Base-by-base conservation (phyloP, 2,888 invertebrate genomes). In the Acleris emargana region DNA sequence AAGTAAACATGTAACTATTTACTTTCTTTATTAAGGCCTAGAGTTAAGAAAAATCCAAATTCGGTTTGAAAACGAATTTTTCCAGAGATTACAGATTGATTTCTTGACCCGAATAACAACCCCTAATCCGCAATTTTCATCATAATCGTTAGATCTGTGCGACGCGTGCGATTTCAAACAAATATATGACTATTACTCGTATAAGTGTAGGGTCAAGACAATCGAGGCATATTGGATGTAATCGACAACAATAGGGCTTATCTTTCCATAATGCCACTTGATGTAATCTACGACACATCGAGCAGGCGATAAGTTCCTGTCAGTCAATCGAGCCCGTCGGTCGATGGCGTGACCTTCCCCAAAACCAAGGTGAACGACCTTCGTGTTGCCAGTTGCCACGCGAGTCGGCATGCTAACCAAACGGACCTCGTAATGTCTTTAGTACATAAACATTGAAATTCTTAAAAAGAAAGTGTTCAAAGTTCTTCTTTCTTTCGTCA, bases 331-430 rank as follows among this genome's bases (percentile, higher is more conserved):
- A 60, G 59, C 52, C 43, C 42, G 17, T 38, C 61, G 55, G 54
- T 60, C 51, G 59, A 54, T 32, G 50, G 16, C 53, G 61, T 68
- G 67, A 71, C 69, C 69, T 71, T 71, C 68, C 64, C 38, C 50
- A 64, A 64, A 58, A 25, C 54, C 61, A 64, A 67, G 69, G 69
- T 69, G 68, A 69, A 71, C 64, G 69, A 71, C 69, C 71, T 49
- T 18, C 17, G 38, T 16, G 32, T 32, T n/a, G 22, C 6, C 47
- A 28, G 45, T 62, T 38, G 50, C 55, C 64, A 64, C 62, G 54
- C 43, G 9, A 18, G 61, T 28, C 47, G 42, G 54, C 54, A 50
- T 67, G 62, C 32, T 58, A 53, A 58, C 53, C 49, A 54, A 58
- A 58, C 51, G 38, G 55, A 18, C 60, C 17, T 42, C 38, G 45